phyloP scores from a whole-genome alignment of 2,797 vertebrate genomes.

The Danio tinwini region DNA sequence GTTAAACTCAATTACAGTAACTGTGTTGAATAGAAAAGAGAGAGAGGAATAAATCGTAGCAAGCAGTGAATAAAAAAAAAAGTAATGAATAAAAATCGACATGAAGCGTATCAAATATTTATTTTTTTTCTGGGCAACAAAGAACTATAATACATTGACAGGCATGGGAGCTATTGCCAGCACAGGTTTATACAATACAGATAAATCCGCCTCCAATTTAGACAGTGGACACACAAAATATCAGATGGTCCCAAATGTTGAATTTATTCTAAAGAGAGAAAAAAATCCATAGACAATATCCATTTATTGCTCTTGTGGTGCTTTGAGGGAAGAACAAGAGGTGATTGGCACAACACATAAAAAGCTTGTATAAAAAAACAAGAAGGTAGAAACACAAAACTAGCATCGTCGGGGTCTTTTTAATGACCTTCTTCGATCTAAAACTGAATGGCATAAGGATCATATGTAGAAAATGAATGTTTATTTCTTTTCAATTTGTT shows the following conservation, averaged over 20 bases:
- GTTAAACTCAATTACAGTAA: slow-evolving; percentile 99
- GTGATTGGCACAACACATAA: slow-evolving; percentile 89
- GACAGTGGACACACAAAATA: slow-evolving; percentile 94
- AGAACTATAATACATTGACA: slow-evolving; percentile 99
- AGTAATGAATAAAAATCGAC: slow-evolving; percentile 86
- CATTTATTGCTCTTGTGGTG: slow-evolving; percentile 97
- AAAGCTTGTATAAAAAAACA: slow-evolving; percentile 79
- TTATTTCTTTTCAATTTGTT: slow-evolving; percentile 90
- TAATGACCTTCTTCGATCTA: slow-evolving; percentile 77
- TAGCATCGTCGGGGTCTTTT: slow-evolving; percentile 82
- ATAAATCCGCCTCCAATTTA: slow-evolving; percentile 95
- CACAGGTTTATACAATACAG: slow-evolving; percentile 98
- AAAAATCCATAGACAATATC: slow-evolving; percentile 87
- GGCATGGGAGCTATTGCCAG: slow-evolving; percentile 97
- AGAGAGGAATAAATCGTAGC: neutral
- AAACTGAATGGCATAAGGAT: slow-evolving; percentile 87
- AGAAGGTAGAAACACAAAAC: slow-evolving; percentile 84
- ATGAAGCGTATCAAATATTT: slow-evolving; percentile 99
- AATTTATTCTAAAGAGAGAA: slow-evolving; percentile 80
- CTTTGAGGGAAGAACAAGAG: slow-evolving; percentile 86
- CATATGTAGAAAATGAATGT: slow-evolving; percentile 86
- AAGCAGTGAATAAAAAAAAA: slow-evolving; percentile 85
- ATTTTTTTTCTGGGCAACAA: slow-evolving; percentile 99
- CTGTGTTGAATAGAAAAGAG: slow-evolving; percentile 86
- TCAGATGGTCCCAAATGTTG: slow-evolving; percentile 90